Evolutionary conservation across 2,888 invertebrate genomes (phyloP), one percentile per base, ranked within the genome.

Genomic region (Agrochola litura): DNA sequence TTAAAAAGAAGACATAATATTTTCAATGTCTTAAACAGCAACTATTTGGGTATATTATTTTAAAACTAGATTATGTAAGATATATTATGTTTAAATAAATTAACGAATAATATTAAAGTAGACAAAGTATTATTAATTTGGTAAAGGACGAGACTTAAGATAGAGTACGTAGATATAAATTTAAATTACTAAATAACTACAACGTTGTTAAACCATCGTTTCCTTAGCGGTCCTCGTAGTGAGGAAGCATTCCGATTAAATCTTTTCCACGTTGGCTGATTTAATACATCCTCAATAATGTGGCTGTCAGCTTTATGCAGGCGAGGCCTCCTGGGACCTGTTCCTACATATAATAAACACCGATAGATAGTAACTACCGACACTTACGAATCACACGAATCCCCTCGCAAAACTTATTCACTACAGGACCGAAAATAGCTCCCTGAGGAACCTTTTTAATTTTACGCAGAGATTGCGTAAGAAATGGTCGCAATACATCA

Each of bases 241-340:
- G 72, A 54, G 85, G 77, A 81, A 84, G 84, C 71, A 79, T 81
- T 78, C 69, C 64, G 88, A 86, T 87, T 80, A 84, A 84, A 88
- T 87, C 85, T 85, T 85, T 85, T 77, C 67, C 73, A 81, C 77
- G 73, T 77, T 69, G 73, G 77, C 77, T 84, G 87, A 85, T 88
- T 86, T 88, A 88, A 86, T 81, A 88, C 83, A 86, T 83, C 83
- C 72, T 74, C 63, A 37, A 84, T 83, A 84, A 83, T 77, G 83
- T 66, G 67, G 75, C 70, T 83, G 86, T 76, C 80, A 72, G 76
- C 58, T 84, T 82, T 77, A 82, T 76, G 68, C 76, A 79, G 52
- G 74, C 68, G 30, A 82, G 64, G 71, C 66, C 74, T 80, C 79
- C 66, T 78, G 76, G 85, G 76, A 80, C 74, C 64, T 60, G 82